Evolutionary conservation across 1,140 invertebrate genomes (phyloP).

Genomic region (Halictus rubicundus): DNA sequence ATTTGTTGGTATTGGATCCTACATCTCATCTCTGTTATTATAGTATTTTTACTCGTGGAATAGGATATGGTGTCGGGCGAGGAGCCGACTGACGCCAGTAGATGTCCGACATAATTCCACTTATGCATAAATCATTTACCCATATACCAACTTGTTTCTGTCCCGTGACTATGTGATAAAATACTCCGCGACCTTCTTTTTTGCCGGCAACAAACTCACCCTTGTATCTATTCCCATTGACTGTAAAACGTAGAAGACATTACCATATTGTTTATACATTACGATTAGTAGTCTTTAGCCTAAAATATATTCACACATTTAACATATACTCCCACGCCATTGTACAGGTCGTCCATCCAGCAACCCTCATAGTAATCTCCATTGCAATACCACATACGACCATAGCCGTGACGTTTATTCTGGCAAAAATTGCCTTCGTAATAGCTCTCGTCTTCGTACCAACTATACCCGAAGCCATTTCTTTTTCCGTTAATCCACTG

Average conservation of each 20-base stretch:
- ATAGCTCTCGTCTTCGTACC: constrained; percentile 81
- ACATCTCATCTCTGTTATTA: background rate
- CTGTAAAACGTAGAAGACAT: constrained; percentile 61
- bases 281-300: constrained; percentile 15
- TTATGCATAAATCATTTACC: constrained; percentile 79
- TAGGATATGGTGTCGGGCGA: constrained; percentile 81
- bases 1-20: too few species aligned
- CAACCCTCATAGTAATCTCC: constrained; percentile 82
- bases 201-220: constrained; percentile 81
- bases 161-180: constrained; percentile 83
- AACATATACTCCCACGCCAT: constrained; percentile 80
- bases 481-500: constrained; percentile 81
- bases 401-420: constrained; percentile 84
- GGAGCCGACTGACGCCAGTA: constrained; percentile 80
- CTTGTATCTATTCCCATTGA: constrained; percentile 84
- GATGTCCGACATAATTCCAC: constrained; percentile 81
- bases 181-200: constrained; percentile 83
- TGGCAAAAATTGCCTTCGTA: constrained; percentile 84
- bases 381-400: constrained; percentile 82
- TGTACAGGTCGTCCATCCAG: constrained; percentile 74
- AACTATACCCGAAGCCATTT: constrained; percentile 81
- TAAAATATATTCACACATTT: constrained; percentile 46
- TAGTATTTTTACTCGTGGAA: constrained; percentile 77
- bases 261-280: constrained; percentile 7
- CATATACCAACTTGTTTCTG: constrained; percentile 84